A percentile compares a stretch with the other conserved stretches of the same genome.
These are phyloP conservation scores for Halichondria panicea DNA, from an alignment of 37 sponge, comb jelly and placozoan species.

Conservation along the genomic window DNA sequence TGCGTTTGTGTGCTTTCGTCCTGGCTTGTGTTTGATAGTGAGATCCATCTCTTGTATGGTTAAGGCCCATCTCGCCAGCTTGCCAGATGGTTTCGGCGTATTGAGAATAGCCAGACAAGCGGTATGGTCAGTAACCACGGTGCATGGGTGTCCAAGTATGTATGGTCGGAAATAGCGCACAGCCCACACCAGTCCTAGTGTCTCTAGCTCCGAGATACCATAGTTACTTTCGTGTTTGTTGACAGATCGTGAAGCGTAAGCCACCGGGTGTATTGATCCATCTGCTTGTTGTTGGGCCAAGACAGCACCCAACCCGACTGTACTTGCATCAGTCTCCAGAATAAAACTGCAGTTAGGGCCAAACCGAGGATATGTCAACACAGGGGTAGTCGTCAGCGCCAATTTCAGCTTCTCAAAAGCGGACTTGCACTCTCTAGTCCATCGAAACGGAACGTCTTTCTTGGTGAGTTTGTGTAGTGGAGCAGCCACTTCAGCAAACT, in stretches of 20 bases:
- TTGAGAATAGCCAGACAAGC: too few relatives aligned
- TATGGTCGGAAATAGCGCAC: too few relatives aligned
- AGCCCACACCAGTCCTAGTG: conserved; percentile 44
- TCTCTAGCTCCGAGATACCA: conserved; percentile 66
- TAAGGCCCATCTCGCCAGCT: too few relatives aligned
- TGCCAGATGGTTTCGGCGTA: too few relatives aligned
- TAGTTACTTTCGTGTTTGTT: conserved; percentile 40
- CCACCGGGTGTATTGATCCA: conserved; percentile 50
- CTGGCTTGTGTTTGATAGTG: too few relatives aligned
- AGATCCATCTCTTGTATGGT: too few relatives aligned
- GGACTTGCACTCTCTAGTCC: conserved; percentile 11
- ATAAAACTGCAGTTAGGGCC: not conserved
- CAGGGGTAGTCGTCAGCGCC: conserved; percentile 6
- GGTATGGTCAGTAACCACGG: too few relatives aligned
- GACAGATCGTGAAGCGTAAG: conserved; percentile 50
- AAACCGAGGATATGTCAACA: too few relatives aligned
- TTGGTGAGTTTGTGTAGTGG: conserved; percentile 5
- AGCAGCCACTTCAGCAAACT: conserved; percentile 8
- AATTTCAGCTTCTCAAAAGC: conserved; percentile 38
- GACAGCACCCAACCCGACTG: conserved; percentile 16
- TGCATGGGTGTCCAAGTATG: too few relatives aligned
- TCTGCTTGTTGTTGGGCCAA: conserved; percentile 6
- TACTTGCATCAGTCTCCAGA: conserved; percentile 17
- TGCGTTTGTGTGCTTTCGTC: too few relatives aligned
- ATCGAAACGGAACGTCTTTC: conserved; percentile 20